Evolutionary conservation across 2,113 vertebrate species (phyloP).

Genomic region (Alectura lathami): DNA sequence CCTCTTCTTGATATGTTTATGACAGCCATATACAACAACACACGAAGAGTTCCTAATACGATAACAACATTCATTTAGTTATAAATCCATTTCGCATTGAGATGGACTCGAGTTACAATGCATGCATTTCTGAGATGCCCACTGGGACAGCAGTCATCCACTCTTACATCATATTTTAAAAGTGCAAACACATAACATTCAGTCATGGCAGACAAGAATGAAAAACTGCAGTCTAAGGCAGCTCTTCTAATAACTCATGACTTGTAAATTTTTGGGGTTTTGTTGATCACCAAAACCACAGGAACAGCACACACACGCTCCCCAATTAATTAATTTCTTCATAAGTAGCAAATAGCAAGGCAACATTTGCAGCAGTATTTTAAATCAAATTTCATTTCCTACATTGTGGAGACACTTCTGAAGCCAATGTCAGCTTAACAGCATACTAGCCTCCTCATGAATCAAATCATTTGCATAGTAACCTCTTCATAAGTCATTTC

Average conservation of each 20-base stretch:
- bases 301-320: background rate
- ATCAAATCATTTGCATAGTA: background rate
- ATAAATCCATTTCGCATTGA: background rate
- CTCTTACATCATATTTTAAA: background rate
- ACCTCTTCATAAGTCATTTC: background rate
- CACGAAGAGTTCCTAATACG: background rate
- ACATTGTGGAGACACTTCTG: background rate
- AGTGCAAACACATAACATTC: background rate
- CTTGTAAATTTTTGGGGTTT: background rate
- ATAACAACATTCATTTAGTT: background rate
- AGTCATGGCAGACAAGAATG: background rate
- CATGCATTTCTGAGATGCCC: background rate
- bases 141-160: background rate
- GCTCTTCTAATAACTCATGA: background rate
- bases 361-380: background rate
- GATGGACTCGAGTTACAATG: background rate
- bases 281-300: background rate
- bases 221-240: background rate
- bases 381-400: background rate
- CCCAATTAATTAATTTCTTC: background rate
- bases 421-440: background rate
- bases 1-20: background rate
- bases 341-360: background rate
- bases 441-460: background rate
- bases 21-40: background rate